Conservation (phyloP, 1,140 invertebrate species). For the Capitella teleta region DNA sequence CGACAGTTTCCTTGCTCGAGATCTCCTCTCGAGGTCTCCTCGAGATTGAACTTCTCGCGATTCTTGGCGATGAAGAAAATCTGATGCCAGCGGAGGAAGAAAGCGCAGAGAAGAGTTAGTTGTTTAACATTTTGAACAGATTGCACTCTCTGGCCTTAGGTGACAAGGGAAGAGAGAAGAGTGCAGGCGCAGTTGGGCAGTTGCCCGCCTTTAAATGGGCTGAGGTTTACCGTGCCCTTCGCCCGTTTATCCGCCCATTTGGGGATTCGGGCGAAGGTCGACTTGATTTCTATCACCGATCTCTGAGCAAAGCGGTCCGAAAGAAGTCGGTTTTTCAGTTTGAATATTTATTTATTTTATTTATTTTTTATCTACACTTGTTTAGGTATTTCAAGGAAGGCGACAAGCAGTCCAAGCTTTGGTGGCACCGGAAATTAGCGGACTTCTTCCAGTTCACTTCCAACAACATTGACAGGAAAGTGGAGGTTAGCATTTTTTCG, state of each 20-base stretch:
- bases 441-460: not conserved
- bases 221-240: slow-evolving; percentile 15
- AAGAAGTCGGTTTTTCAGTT: not conserved
- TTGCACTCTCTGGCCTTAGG: not conserved
- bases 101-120: slow-evolving; percentile 1
- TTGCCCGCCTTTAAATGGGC: slow-evolving; percentile 16
- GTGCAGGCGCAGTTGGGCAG: not conserved
- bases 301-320: slow-evolving; percentile 8
- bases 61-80: slow-evolving; percentile 6
- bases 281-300: slow-evolving; percentile 17
- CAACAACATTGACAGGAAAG: not conserved
- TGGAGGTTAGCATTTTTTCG: not conserved
- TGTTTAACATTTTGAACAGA: not conserved
- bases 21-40: slow-evolving; percentile 30
- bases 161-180: not conserved
- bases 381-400: slow-evolving; percentile 8
- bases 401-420: slow-evolving; percentile 22
- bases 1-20: slow-evolving; percentile 33
- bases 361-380: not conserved
- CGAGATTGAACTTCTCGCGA: slow-evolving; percentile 26
- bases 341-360: not conserved
- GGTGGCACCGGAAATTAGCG: slow-evolving; percentile 27
- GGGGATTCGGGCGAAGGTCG: slow-evolving; percentile 18
- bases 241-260: slow-evolving; percentile 19
- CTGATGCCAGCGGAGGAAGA: not conserved